Conservation (phyloP, 2,888 invertebrate genomes). For the Erebia ligea region DNA sequence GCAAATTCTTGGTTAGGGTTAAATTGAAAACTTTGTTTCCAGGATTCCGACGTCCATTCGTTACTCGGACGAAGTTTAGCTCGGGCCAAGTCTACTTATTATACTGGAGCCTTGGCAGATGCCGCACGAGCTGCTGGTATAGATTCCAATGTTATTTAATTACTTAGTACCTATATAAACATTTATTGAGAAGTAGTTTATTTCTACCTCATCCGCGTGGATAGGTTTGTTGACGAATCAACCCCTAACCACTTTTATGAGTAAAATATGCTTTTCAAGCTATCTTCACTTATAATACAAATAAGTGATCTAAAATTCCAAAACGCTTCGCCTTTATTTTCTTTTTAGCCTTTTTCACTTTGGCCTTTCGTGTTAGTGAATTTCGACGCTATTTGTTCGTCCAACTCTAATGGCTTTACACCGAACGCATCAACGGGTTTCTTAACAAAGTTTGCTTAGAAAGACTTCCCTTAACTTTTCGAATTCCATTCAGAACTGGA, state of each 20-base stretch:
- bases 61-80: conserved; percentile 81
- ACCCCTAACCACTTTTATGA: too few species aligned
- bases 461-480: conserved; percentile 22
- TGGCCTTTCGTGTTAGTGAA: not conserved
- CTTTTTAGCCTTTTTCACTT: not conserved
- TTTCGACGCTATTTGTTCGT: not conserved
- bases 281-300: too few species aligned
- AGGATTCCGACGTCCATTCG: conserved; percentile 76
- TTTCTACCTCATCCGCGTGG: too few species aligned
- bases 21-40: conserved; percentile 16
- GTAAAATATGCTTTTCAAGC: too few species aligned
- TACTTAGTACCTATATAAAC: not conserved
- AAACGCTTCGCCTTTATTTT: not conserved
- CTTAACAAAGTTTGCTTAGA: conserved; percentile 2
- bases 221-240: too few species aligned
- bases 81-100: conserved; percentile 80
- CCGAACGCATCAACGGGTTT: not conserved
- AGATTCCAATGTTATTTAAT: conserved; percentile 2
- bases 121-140: conserved; percentile 75
- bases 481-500: conserved; percentile 58
- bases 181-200: too few species aligned
- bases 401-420: not conserved
- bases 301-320: too few species aligned
- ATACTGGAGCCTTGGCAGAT: conserved; percentile 79
- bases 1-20: conserved; percentile 2